Conservation (phyloP, 2,113 vertebrate genomes). For the Cepphus grylle region DNA sequence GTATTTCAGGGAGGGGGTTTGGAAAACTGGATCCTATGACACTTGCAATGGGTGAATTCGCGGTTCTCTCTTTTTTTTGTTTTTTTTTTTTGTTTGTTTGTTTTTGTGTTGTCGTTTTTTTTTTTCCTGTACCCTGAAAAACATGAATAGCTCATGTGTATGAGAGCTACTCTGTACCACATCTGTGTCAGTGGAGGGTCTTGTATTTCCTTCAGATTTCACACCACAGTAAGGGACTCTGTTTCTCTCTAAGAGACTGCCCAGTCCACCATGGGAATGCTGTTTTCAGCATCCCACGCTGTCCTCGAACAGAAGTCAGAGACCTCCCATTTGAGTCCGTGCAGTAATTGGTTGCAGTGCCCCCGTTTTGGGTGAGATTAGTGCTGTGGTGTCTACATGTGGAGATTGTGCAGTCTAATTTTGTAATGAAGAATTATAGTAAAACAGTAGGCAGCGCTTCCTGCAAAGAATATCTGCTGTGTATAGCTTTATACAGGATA, state of each 20-base stretch:
- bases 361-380: not conserved
- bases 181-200: not conserved
- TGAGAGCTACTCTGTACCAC: not conserved
- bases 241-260: not conserved
- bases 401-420: not conserved
- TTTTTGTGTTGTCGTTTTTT: not conserved
- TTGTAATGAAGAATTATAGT: conserved; percentile 24
- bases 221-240: not conserved
- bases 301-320: not conserved
- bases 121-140: not conserved
- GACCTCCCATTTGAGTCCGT: not conserved
- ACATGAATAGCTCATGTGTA: not conserved
- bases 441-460: conserved; percentile 21
- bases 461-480: not conserved
- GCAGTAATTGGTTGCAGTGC: not conserved
- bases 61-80: not conserved
- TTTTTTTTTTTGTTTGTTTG: not conserved
- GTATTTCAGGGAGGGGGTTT: not conserved
- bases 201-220: not conserved
- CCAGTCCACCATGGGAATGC: not conserved
- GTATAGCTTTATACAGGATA: not conserved
- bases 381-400: not conserved
- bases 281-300: not conserved
- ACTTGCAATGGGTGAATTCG: not conserved
- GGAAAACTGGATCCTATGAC: not conserved